Evolutionary conservation across 1,140 invertebrate species (phyloP), one percentile per base, ranked within the genome.

Genomic region (Lepidostoma basale): DNA sequence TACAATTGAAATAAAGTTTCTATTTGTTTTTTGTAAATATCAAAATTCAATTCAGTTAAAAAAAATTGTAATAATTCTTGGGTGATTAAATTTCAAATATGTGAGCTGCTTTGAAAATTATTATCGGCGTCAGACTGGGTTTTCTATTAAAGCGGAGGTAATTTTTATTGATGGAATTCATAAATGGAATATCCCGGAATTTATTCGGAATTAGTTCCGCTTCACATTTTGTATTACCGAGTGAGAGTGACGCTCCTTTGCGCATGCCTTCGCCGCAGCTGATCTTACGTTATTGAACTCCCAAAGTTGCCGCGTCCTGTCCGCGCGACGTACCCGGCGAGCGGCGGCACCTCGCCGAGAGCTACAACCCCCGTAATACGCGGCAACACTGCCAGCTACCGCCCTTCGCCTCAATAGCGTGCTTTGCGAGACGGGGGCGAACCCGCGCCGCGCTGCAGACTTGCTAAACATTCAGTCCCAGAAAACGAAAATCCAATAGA

Each of bases 201-300:
- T 36, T n/a, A n/a, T 36, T 36, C 1, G 14, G 5, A n/a, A 9
- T 36, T n/a, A n/a, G n/a, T 36, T 36, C 33, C 33, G 14, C 14
- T 36, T 36, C 33, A n/a, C 14, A n/a, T 36, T 36, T 36, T 36
- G 14, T 12, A 49, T 12, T 25, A 30, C 9, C 23, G 28, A 14
- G 52, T 30, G 28, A 56, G 28, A 8, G 52, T 4, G 28, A 30
- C 52, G 30, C 52, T 56, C 23, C 28, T 56, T 25, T 28, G 52
- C 52, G 33, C 18, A 28, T 33, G 52, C 22, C 25, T 14, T 14
- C 8, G 52, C 18, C 45, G 14, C 52, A 56, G 52, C 52, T 56
- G 52, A 56, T 56, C 52, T 56, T 33, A 56, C 52, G 52, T 56
- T 56, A 56, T 56, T 56, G 52, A 56, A 56, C 52, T 56, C 26